Conservation (phyloP, 2,113 vertebrate genomes). For the Xerus inauris region DNA sequence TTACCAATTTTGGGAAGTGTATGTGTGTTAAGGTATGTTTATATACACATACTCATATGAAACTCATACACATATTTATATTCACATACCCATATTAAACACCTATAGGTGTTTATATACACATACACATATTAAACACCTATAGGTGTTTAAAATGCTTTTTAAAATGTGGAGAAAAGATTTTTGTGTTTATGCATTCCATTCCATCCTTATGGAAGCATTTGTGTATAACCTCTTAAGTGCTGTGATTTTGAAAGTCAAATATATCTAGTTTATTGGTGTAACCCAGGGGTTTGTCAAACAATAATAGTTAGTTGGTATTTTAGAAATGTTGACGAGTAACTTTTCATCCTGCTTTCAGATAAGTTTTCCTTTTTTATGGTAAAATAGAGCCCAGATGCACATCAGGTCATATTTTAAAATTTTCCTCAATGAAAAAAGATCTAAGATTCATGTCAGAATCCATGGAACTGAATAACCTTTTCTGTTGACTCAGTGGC, state of each 20-base stretch:
- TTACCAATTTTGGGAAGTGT: background rate
- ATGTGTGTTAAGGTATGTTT: background rate
- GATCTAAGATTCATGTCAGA: background rate
- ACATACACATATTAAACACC: background rate
- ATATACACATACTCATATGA: background rate
- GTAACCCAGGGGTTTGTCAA: background rate
- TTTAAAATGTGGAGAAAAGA: background rate
- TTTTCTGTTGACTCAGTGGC: background rate
- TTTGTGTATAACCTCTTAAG: background rate
- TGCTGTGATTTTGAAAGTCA: background rate
- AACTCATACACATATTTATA: background rate
- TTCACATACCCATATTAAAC: too few species aligned
- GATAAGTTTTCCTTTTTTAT: background rate
- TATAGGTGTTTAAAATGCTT: background rate
- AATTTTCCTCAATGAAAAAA: constrained; percentile 38
- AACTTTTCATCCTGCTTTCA: background rate
- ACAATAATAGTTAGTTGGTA: background rate
- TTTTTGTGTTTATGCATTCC: background rate
- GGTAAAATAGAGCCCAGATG: background rate
- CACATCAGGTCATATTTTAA: background rate
- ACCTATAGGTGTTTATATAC: background rate
- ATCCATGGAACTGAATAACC: background rate
- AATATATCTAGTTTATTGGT: background rate
- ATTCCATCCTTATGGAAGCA: background rate
- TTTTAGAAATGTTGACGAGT: background rate